These are phyloP conservation scores for Ornithoptera priamus DNA, from an alignment of 2,888 invertebrate species.

Conservation along the genomic window DNA sequence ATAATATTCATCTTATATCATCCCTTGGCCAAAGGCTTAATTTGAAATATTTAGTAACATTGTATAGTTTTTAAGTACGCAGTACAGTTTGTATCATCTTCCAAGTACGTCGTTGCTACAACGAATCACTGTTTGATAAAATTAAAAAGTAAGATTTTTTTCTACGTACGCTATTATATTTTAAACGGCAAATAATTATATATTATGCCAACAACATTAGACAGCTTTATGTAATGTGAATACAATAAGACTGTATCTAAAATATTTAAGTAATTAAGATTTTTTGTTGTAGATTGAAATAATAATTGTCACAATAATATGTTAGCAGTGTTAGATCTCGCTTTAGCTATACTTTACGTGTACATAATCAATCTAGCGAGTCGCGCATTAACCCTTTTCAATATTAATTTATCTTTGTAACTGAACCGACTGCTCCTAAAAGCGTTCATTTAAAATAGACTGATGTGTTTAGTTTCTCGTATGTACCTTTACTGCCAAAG, in stretches of 20 bases:
- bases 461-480: constrained; percentile 55
- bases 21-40: constrained; percentile 68
- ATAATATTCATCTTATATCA: constrained; percentile 57
- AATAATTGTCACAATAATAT: constrained; percentile 52
- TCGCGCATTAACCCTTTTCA: constrained; percentile 33
- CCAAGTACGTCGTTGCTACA: constrained; percentile 38
- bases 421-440: constrained; percentile 17
- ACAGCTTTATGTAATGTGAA: constrained; percentile 53
- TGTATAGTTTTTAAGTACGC: constrained; percentile 37
- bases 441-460: constrained; percentile 43
- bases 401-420: constrained; percentile 23
- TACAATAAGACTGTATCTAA: constrained; percentile 70
- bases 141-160: constrained; percentile 2
- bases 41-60: constrained; percentile 32
- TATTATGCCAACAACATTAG: constrained; percentile 10
- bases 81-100: constrained; percentile 45
- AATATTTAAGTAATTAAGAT: constrained; percentile 38
- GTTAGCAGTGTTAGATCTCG: constrained; percentile 75
- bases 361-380: constrained; percentile 44
- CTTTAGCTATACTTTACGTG: constrained; percentile 49
- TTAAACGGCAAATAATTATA: constrained; percentile 7
- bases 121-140: constrained; percentile 34
- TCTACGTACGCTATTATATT: constrained; percentile 18
- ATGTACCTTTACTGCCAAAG: constrained; percentile 74
- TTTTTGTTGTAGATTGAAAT: constrained; percentile 51